Evolutionary conservation across 2,113 vertebrate species (phyloP), one percentile per base, ranked within the genome.

Genomic region (Chrysemys picta): DNA sequence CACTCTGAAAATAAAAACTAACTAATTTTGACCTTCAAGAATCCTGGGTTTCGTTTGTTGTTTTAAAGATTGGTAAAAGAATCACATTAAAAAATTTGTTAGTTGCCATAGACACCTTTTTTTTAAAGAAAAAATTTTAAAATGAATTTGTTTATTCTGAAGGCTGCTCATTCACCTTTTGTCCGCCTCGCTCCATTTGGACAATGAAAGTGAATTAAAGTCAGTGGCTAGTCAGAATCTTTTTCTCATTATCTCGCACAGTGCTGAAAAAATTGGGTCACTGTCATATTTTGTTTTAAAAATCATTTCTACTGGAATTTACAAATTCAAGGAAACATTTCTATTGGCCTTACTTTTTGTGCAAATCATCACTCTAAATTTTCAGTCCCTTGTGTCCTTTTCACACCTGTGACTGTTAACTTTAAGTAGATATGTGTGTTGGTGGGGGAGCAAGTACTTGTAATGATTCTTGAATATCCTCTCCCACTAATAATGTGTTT

Each of bases 231-330:
- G 89, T 95, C 5, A 4, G 87, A 92, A 81, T 92, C 94, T 75
- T 81, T 91, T 96, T 97, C 93, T 94, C 90, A 83, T 62, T 89
- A 45, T 65, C 45, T 80, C 88, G 89, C 65, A 91, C 57, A 69
- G 83, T 93, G 89, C 91, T 95, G 24, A 81, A 69, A 82, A 76
- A 42, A 47, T 38, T 93, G 80, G 69, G 97, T 72, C 85, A 93
- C 42, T 29, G 42, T 47, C 93, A 82, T 54, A 75, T 87, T 80
- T 91, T 69, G 0, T 69, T 93, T 90, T 93, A 86, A 35, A 93
- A 95, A 95, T 93, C 89, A 89, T 89, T 97, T 92, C 84, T 83
- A 91, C 45, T 45, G 89, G 84, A 96, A 82, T 95, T 94, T 85
- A 93, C 49, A 94, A 93, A 94, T 95, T 86, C 56, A 50, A 94